Conservation (phyloP, 2,888 invertebrate species). For the Poecilobothrus nobilitatus region DNA sequence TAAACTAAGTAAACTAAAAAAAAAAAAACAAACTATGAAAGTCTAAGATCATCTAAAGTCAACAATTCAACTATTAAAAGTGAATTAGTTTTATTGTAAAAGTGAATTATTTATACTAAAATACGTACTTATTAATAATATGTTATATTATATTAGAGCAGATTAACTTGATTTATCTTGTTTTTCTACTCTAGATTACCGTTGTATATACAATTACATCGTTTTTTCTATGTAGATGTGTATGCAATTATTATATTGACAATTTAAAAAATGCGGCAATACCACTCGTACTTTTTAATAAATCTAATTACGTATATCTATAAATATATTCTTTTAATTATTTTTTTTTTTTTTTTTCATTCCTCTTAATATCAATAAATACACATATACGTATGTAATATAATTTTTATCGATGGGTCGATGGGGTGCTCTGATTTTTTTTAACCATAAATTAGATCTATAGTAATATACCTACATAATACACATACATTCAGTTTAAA, state of each 20-base stretch:
- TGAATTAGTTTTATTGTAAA: too few species aligned
- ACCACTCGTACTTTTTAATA: background rate
- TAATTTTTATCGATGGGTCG: background rate
- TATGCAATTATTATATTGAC: background rate
- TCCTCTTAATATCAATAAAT: background rate
- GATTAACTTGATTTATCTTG: background rate
- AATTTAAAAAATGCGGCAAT: background rate
- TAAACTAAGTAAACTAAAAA: too few species aligned
- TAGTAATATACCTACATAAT: too few species aligned
- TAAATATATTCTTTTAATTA: too few species aligned
- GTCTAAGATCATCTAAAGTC: too few species aligned
- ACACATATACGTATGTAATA: background rate
- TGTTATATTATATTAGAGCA: background rate
- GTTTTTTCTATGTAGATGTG: background rate
- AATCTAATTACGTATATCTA: too few species aligned
- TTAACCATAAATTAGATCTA: too few species aligned
- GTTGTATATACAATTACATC: background rate
- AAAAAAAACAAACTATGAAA: too few species aligned
- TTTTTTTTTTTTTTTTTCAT: too few species aligned
- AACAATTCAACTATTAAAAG: too few species aligned
- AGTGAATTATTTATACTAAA: too few species aligned
- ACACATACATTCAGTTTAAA: background rate
- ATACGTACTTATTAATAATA: too few species aligned
- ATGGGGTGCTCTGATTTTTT: constrained; percentile 4
- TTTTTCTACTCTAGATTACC: constrained; percentile 2